Conservation (phyloP, 37 sponge, comb jelly and placozoan species). For the Axinella damicornis region DNA sequence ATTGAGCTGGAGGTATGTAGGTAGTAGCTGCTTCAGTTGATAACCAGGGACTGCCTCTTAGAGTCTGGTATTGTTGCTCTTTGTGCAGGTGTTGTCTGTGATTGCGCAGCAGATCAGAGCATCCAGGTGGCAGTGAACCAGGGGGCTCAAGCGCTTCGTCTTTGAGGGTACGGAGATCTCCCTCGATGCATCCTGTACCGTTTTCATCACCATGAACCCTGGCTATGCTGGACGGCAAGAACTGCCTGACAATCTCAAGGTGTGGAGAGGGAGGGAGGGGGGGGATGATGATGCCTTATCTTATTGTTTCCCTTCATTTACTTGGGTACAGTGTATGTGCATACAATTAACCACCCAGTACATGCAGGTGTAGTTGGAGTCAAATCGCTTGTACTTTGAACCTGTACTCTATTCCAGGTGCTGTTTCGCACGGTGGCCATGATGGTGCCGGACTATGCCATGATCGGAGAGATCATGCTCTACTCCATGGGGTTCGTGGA, state of each 20-base stretch:
- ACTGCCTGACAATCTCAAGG: conserved; percentile 99
- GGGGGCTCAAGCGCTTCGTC: conserved; percentile 82
- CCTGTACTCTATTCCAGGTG: conserved; percentile 58
- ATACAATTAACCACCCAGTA: no score
- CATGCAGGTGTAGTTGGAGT: no score
- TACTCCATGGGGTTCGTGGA: conserved; percentile 99
- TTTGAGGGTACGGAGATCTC: conserved; percentile 95
- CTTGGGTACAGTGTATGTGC: no score
- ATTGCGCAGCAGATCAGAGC: conserved; percentile 86
- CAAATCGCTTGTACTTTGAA: no score
- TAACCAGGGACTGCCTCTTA: no score
- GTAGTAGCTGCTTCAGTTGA: no score
- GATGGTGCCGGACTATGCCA: conserved; percentile 99
- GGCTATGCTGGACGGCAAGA: conserved; percentile 99
- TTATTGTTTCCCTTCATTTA: no score
- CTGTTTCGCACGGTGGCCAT: conserved; percentile 99
- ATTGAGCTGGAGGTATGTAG: conserved; percentile 95
- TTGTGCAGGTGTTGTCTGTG: conserved; percentile 92
- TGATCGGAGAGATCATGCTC: conserved; percentile 99
- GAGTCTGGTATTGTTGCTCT: no score
- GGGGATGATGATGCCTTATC: no score
- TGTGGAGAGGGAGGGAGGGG: no score
- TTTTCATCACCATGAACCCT: conserved; percentile 99
- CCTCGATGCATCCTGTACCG: conserved; percentile 91
- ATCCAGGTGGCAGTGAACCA: conserved; percentile 96